Evolutionary conservation across 2,797 vertebrate species (phyloP).

Genomic region (Siniperca obscura): DNA sequence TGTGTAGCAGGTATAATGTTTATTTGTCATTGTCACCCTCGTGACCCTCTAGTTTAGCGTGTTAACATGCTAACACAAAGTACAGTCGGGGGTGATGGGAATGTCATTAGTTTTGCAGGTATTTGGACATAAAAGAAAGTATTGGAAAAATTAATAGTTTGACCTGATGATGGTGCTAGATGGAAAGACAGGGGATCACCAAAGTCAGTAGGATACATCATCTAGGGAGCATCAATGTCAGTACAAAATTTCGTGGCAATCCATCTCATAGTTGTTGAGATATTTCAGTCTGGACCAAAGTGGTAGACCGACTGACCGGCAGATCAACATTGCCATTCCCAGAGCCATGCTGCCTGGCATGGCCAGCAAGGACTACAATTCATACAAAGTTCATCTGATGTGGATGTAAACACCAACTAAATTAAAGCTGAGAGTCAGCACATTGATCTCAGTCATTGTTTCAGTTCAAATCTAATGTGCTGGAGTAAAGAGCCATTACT

Average conservation of each 20-base stretch:
- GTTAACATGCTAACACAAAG: neutral
- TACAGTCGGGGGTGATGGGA: neutral
- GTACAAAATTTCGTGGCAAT: neutral
- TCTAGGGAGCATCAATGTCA: neutral
- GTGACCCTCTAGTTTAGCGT: neutral
- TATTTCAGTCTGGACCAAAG: neutral
- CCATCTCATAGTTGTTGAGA: neutral
- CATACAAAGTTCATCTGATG: neutral
- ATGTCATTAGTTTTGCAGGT: neutral
- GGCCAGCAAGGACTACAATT: neutral
- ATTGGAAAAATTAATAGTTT: no score
- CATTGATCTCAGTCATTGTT: neutral
- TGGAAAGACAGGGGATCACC: neutral
- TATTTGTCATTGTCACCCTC: neutral
- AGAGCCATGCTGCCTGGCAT: neutral
- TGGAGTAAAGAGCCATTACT: neutral
- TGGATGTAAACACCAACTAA: neutral
- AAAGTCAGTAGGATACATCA: neutral
- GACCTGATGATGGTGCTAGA: neutral
- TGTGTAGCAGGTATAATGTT: neutral
- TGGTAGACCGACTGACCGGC: no score
- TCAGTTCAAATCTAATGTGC: neutral
- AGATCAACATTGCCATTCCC: neutral
- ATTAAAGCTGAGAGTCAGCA: conserved; percentile 25
- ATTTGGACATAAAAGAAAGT: neutral